phyloP scores from a whole-genome alignment of 2,797 vertebrate species.

The Botia almorhae region DNA sequence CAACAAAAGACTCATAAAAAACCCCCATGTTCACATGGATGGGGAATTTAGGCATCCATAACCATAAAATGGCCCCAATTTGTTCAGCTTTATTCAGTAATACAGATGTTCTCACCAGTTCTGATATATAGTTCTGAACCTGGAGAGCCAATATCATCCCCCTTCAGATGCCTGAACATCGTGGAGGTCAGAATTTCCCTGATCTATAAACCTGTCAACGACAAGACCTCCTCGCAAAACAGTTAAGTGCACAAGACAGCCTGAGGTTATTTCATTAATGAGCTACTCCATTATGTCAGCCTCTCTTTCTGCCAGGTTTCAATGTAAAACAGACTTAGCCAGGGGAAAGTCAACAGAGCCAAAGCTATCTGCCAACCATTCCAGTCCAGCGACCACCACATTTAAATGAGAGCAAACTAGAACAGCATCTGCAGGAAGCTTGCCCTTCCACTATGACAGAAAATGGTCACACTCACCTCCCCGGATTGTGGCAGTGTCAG shows the following conservation, averaged over 20 bases:
- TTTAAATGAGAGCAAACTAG: slow-evolving; percentile 36
- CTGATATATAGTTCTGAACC: slow-evolving; percentile 1
- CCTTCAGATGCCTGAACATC: slow-evolving; percentile 8
- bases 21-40: background rate
- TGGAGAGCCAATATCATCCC: slow-evolving; percentile 26
- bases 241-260: slow-evolving; percentile 28
- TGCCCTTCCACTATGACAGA: slow-evolving; percentile 12
- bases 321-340: slow-evolving; percentile 53
- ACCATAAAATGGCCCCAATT: background rate
- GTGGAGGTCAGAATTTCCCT: slow-evolving; percentile 28
- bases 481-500: slow-evolving; percentile 88
- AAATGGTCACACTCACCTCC: slow-evolving; percentile 84
- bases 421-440: slow-evolving; percentile 38
- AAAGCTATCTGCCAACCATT: slow-evolving; percentile 25
- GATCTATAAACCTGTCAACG: slow-evolving; percentile 28
- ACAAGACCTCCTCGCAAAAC: slow-evolving; percentile 16
- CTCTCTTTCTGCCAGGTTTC: slow-evolving; percentile 52
- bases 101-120: slow-evolving; percentile 11
- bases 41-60: background rate
- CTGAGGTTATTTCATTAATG: slow-evolving; percentile 57
- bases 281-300: slow-evolving; percentile 55
- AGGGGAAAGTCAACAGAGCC: slow-evolving; percentile 32
- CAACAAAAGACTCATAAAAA: background rate
- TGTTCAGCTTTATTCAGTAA: background rate
- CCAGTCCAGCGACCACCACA: slow-evolving; percentile 25